A percentile compares a stretch with the other conserved stretches of the same genome.
These are phyloP conservation scores for Diabrotica undecimpunctata DNA, from an alignment of 1,140 invertebrate species.

Conservation along the genomic window DNA sequence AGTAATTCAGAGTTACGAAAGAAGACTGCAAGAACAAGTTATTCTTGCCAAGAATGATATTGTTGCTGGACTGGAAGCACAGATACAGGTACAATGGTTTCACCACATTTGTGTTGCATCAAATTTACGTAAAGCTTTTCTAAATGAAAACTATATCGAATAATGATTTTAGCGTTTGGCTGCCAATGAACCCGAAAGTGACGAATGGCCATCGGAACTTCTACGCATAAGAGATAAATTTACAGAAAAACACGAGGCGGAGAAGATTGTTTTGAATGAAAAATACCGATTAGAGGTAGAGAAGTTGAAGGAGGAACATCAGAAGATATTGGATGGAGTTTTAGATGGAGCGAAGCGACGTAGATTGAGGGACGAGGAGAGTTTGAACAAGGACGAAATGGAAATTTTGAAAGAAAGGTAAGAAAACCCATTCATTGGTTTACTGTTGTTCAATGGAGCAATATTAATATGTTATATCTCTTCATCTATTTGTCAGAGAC, in stretches of 20 bases:
- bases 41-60: slow-evolving; percentile 57
- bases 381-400: slow-evolving; percentile 31
- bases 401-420: slow-evolving; percentile 40
- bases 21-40: slow-evolving; percentile 57
- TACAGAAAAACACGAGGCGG: slow-evolving; percentile 56
- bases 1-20: slow-evolving; percentile 49
- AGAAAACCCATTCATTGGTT: background rate
- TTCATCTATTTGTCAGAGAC: slow-evolving; percentile 51
- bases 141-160: slow-evolving; percentile 7
- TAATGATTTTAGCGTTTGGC: slow-evolving; percentile 55
- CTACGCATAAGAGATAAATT: slow-evolving; percentile 65
- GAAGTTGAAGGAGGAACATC: slow-evolving; percentile 57
- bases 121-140: background rate
- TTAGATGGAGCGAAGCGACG: slow-evolving; percentile 44
- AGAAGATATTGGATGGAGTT: slow-evolving; percentile 43
- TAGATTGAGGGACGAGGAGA: slow-evolving; percentile 34
- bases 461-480: background rate
- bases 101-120: background rate
- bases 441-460: too few relatives aligned
- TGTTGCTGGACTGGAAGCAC: slow-evolving; percentile 55
- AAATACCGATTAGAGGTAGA: slow-evolving; percentile 48
- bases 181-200: slow-evolving; percentile 58
- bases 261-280: slow-evolving; percentile 48
- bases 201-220: slow-evolving; percentile 66
- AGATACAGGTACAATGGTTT: slow-evolving; percentile 55